phyloP scores from a whole-genome alignment of 2,888 invertebrate genomes.

The Frankliniella fusca region DNA sequence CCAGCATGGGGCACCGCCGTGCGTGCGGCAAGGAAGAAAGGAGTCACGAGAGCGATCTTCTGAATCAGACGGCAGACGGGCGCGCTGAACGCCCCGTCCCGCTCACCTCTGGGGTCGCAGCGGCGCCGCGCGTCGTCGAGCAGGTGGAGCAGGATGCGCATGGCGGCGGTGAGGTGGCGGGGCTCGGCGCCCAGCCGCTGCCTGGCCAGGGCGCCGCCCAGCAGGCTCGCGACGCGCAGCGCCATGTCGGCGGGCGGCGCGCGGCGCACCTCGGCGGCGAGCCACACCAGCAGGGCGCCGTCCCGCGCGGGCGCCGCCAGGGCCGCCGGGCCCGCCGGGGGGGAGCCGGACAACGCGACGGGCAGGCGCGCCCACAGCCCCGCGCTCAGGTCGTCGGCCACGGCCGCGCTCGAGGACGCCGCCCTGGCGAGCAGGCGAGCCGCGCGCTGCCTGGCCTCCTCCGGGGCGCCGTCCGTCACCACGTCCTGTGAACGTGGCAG shows the following conservation, averaged over 20 bases:
- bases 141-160: not conserved
- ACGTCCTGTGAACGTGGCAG: not conserved
- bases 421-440: not conserved
- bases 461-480: not conserved
- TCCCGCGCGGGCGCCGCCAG: not conserved
- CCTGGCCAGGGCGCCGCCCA: not conserved
- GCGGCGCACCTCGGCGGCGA: not conserved
- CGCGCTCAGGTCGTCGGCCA: not conserved
- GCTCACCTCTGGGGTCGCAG: not conserved
- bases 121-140: not conserved
- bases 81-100: too few relatives aligned
- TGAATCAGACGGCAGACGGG: too few relatives aligned
- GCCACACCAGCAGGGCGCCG: not conserved
- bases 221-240: not conserved
- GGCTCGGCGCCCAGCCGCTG: not conserved
- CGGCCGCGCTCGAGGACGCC: not conserved
- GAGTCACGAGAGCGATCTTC: too few relatives aligned
- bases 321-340: not conserved
- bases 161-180: not conserved
- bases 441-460: not conserved
- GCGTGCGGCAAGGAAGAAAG: too few relatives aligned
- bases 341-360: not conserved
- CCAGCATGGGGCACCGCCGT: too few relatives aligned
- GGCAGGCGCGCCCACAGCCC: conserved; percentile 16
- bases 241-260: not conserved